Conservation (phyloP, 2,113 vertebrate genomes). For the Mystacornis crossleyi region DNA sequence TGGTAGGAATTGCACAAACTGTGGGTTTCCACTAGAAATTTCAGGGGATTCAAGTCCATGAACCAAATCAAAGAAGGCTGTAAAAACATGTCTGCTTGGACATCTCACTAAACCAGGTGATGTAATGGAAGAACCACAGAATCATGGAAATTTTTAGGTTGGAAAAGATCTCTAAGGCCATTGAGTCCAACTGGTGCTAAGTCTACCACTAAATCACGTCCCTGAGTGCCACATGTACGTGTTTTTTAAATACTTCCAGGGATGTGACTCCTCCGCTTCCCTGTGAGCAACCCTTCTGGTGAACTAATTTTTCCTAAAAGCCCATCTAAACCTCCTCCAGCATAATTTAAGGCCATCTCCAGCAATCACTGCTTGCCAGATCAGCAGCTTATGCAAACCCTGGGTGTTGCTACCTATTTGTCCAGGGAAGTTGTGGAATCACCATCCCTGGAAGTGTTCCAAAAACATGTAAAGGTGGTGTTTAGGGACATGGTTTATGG, state of each 20-base stretch:
- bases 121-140: background rate
- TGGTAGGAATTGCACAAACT: background rate
- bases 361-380: background rate
- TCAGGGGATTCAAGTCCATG: background rate
- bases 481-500: background rate
- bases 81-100: background rate
- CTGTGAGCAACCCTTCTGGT: background rate
- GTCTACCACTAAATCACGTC: background rate
- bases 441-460: background rate
- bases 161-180: background rate
- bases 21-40: background rate
- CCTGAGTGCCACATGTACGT: background rate
- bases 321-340: background rate
- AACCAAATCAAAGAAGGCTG: background rate
- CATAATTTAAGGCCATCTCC: background rate
- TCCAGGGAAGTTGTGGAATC: background rate
- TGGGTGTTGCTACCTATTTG: background rate
- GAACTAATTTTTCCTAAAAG: background rate
- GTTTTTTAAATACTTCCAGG: background rate
- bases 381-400: background rate
- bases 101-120: background rate
- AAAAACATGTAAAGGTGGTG: background rate
- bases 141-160: background rate
- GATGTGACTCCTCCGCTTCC: background rate
- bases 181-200: background rate